Evolutionary conservation across 2,797 vertebrate genomes (phyloP).

Genomic region (Cuculus canorus): DNA sequence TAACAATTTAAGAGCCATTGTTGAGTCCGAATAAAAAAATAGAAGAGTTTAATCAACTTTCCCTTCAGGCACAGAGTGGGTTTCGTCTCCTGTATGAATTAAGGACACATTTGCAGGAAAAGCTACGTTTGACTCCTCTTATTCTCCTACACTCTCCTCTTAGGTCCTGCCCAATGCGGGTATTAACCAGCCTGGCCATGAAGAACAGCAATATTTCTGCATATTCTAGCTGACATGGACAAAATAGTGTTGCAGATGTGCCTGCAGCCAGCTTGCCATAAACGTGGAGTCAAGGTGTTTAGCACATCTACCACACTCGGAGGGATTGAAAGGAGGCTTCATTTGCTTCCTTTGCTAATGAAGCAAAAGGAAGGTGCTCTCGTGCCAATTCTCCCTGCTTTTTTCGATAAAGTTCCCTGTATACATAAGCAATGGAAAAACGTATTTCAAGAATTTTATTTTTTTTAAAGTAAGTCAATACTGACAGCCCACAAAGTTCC

Average conservation of each 20-base stretch:
- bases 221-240: background rate
- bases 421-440: background rate
- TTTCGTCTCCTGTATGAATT: background rate
- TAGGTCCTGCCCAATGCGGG: background rate
- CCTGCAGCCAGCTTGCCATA: background rate
- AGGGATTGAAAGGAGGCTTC: background rate
- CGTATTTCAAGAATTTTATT: background rate
- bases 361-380: background rate
- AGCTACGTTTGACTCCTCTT: background rate
- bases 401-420: background rate
- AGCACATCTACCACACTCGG: background rate
- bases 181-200: background rate
- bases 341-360: background rate
- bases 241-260: background rate
- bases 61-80: background rate
- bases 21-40: background rate
- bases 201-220: background rate
- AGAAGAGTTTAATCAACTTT: background rate
- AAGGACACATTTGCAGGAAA: background rate
- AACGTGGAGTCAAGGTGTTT: background rate
- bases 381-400: background rate
- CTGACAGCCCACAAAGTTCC: background rate
- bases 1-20: background rate
- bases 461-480: background rate
- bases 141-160: background rate